phyloP scores from a whole-genome alignment of 2,888 invertebrate species.

The Branchipolynoe longqiensis region DNA sequence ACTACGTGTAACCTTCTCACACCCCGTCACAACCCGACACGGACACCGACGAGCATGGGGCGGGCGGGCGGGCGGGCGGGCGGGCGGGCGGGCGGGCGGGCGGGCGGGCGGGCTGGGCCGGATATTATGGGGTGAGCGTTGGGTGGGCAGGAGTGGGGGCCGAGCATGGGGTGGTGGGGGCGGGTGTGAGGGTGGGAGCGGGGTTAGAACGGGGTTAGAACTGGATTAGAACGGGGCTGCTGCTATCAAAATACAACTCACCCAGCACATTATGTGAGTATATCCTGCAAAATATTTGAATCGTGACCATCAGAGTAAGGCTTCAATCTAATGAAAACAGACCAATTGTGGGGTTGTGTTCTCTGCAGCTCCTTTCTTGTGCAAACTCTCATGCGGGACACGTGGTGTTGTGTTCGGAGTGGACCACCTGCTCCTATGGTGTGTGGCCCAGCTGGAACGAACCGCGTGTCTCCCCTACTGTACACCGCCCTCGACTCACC shows the following conservation, averaged over 20 bases:
- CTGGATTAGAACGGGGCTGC: constrained; percentile 8
- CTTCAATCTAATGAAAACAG: constrained; percentile 44
- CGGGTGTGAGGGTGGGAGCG: too few relatives aligned
- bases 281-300: constrained; percentile 55
- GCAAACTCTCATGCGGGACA: not conserved
- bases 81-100: too few relatives aligned
- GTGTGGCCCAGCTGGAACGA: too few relatives aligned
- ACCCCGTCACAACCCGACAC: too few relatives aligned
- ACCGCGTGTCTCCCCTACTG: too few relatives aligned
- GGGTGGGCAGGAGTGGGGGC: not conserved
- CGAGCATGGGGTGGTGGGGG: not conserved
- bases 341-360: not conserved
- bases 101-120: not conserved
- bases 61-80: too few relatives aligned
- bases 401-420: not conserved
- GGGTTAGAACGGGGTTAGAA: too few relatives aligned
- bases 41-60: too few relatives aligned
- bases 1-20: not conserved
- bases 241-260: constrained; percentile 28
- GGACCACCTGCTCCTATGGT: not conserved
- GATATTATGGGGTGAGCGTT: not conserved
- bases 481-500: too few relatives aligned
- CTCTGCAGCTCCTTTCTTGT: constrained; percentile 27
- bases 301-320: not conserved
- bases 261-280: constrained; percentile 9